Evolutionary conservation across 2,113 vertebrate genomes (phyloP).

Genomic region (Solenodon paradoxus): DNA sequence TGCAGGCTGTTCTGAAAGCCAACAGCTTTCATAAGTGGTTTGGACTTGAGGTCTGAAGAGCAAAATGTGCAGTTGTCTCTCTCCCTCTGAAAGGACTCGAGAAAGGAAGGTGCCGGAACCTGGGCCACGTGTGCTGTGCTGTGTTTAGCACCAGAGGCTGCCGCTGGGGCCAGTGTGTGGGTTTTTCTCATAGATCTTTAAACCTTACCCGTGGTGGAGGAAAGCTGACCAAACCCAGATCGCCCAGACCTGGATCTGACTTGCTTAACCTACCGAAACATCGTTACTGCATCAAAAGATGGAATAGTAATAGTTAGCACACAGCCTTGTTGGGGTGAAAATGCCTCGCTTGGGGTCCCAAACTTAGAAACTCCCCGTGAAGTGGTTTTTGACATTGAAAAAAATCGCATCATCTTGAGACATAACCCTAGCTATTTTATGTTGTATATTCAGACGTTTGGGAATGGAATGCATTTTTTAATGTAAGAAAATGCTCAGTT

Average conservation of each 20-base stretch:
- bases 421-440: background rate
- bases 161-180: too few species aligned
- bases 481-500: conserved; percentile 9
- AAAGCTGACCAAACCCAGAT: accelerated
- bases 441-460: background rate
- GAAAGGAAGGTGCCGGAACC: background rate
- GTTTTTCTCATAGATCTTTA: background rate
- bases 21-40: background rate
- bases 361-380: background rate
- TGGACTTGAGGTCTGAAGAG: background rate
- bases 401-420: background rate
- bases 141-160: background rate
- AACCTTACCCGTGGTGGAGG: background rate
- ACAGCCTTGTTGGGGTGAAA: background rate
- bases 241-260: background rate
- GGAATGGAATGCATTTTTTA: background rate
- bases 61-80: background rate
- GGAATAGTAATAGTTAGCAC: background rate
- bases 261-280: background rate
- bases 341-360: background rate
- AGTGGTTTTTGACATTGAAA: background rate
- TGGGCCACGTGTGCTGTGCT: background rate
- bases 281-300: background rate
- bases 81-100: background rate
- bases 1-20: background rate